A percentile compares a stretch with the other conserved stretches of the same genome.
Conservation (phyloP, 2,797 vertebrate genomes). For the Nyctibius grandis region DNA sequence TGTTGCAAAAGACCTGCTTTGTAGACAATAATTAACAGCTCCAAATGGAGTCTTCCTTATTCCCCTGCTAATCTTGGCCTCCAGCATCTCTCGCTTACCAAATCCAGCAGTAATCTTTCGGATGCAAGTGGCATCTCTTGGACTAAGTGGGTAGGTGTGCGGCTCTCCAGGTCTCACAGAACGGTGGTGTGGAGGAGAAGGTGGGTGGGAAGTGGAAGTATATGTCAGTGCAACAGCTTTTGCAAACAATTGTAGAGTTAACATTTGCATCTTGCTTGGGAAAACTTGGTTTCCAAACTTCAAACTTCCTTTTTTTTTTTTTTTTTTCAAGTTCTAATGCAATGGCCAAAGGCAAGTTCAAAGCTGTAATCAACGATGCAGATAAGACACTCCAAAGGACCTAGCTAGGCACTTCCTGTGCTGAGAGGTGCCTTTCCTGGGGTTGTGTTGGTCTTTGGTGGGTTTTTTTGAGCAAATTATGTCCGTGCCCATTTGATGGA, state of each 20-base stretch:
- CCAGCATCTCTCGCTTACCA: neutral
- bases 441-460: neutral
- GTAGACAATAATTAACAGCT: neutral
- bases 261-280: neutral
- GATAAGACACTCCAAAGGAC: neutral
- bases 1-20: neutral
- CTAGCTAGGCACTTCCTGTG: neutral
- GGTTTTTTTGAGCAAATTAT: neutral
- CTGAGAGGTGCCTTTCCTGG: neutral
- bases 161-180: neutral
- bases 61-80: neutral
- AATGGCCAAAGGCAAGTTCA: neutral
- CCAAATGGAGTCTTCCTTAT: neutral
- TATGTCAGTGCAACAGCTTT: neutral
- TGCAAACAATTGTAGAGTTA: neutral
- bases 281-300: neutral
- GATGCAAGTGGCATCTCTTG: neutral
- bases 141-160: fast-evolving
- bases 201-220: neutral
- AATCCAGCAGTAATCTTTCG: neutral
- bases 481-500: neutral
- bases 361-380: neutral
- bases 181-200: neutral
- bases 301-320: too few relatives aligned
- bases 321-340: neutral